These are phyloP conservation scores for Capromys pilorides DNA, from an alignment of 2,797 vertebrate genomes.

Conservation along the genomic window DNA sequence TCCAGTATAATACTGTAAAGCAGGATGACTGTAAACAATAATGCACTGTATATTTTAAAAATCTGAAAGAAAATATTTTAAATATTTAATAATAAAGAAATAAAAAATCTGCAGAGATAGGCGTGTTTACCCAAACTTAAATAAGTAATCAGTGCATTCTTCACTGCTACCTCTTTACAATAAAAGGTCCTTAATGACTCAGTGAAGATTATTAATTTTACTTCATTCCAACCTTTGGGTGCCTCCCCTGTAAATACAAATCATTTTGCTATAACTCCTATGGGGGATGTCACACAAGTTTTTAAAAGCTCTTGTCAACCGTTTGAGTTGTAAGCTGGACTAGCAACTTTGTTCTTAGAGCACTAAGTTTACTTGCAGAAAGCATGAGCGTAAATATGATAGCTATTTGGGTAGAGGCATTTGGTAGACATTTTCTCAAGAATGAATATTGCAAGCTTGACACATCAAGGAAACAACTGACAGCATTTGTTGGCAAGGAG, in stretches of 20 bases:
- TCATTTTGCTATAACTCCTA: neutral
- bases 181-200: constrained; percentile 22
- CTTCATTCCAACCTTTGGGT: neutral
- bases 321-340: constrained; percentile 30
- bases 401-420: neutral
- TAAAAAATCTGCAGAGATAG: neutral
- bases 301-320: neutral
- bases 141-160: neutral
- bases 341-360: constrained; percentile 11
- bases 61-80: neutral
- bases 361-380: constrained; percentile 25
- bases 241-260: constrained; percentile 4
- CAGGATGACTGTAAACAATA: neutral
- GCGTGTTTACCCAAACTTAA: neutral
- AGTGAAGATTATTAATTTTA: constrained; percentile 46
- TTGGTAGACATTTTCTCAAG: constrained; percentile 48
- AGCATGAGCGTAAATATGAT: neutral
- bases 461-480: constrained; percentile 44
- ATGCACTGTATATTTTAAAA: neutral
- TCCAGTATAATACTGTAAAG: neutral
- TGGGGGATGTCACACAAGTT: neutral
- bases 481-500: constrained; percentile 37
- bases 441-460: neutral
- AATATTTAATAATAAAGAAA: neutral
- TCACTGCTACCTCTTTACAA: neutral